Evolutionary conservation across 2,888 invertebrate genomes (phyloP).

Genomic region (Spilosoma lubricipeda): DNA sequence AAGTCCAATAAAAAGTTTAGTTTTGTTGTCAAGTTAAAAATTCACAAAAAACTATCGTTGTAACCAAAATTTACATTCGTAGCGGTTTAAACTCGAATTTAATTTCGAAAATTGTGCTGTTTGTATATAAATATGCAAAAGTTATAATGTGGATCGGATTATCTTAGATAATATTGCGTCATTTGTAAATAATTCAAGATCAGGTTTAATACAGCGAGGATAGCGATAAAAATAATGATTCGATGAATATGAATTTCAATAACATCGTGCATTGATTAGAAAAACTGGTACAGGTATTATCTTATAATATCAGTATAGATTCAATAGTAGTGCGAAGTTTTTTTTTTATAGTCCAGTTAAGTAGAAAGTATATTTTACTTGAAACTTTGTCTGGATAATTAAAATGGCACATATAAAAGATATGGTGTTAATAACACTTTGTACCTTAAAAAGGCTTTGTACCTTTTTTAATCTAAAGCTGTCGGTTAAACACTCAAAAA

Average conservation of each 20-base stretch:
- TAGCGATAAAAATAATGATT: constrained; percentile 35
- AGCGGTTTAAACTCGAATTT: constrained; percentile 4
- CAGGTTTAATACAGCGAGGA: constrained; percentile 17
- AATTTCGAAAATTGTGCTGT: constrained; percentile 15
- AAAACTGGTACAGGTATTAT: not conserved
- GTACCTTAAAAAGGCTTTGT: not conserved
- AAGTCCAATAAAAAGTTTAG: constrained; percentile 27
- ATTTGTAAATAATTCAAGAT: constrained; percentile 32
- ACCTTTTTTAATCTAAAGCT: too few relatives aligned
- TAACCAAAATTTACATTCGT: not conserved
- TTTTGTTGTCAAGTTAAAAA: constrained; percentile 11
- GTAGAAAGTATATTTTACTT: not conserved
- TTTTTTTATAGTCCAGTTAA: not conserved
- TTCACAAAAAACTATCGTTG: not conserved
- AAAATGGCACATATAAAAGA: not conserved
- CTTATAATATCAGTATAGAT: too few relatives aligned
- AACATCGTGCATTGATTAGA: constrained; percentile 32
- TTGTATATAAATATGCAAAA: not conserved
- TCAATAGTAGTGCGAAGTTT: not conserved
- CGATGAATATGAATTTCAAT: constrained; percentile 34
- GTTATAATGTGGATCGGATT: constrained; percentile 10
- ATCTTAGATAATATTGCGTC: constrained; percentile 30
- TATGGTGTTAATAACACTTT: not conserved
- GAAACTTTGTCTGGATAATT: not conserved
- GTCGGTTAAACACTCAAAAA: not conserved